These are phyloP conservation scores for Onychorhynchus coronatus DNA, from an alignment of 2,113 vertebrate genomes.

Conservation along the genomic window DNA sequence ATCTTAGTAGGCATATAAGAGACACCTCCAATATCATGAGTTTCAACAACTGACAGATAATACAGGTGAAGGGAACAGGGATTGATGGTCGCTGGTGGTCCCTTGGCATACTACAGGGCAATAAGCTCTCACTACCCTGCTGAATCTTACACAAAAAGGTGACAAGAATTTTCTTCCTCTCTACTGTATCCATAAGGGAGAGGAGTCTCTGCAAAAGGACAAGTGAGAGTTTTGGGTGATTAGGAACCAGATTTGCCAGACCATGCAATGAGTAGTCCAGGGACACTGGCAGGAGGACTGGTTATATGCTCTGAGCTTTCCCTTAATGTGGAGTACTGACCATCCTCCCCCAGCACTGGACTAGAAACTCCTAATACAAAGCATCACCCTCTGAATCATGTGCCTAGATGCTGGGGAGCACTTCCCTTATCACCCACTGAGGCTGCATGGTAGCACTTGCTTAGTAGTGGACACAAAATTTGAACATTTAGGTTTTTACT, in stretches of 20 bases:
- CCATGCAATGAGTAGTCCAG: background rate
- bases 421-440: background rate
- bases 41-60: background rate
- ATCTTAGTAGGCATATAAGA: background rate
- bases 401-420: background rate
- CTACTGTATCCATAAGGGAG: background rate
- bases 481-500: background rate
- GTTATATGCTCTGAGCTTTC: background rate
- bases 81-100: rapidly evolving
- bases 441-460: background rate
- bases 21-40: background rate
- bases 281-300: background rate
- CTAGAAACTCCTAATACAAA: background rate
- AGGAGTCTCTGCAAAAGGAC: background rate
- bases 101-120: background rate
- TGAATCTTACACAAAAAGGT: background rate
- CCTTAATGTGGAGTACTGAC: rapidly evolving
- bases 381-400: background rate
- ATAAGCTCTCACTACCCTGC: background rate
- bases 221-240: background rate
- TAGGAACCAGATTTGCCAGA: background rate
- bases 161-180: background rate
- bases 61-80: background rate
- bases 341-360: background rate
- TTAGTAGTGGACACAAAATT: background rate